Evolutionary conservation across 2,113 vertebrate genomes (phyloP), one percentile per base, ranked within the genome.

Genomic region (Callocephalon fimbriatum): DNA sequence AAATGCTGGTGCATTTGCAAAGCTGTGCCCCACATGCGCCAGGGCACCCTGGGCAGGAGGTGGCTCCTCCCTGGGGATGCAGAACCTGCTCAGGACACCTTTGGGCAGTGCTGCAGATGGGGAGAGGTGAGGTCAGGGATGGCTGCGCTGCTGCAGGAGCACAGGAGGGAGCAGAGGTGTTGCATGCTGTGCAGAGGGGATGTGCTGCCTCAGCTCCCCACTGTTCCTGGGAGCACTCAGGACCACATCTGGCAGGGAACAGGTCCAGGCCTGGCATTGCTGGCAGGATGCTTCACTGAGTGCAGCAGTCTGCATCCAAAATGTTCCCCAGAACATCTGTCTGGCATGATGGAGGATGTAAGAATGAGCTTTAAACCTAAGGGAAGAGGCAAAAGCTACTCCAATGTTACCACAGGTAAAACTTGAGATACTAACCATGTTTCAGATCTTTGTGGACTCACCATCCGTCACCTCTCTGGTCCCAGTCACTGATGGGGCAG

Each of bases 1-100:
- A 95, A 96, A 97, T 82, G 63, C 63, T 62, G 58, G 25, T 68
- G 61, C 63, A 13, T 92, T 93, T 90, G 81, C 76, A 95, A 91
- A 91, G 90, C 91, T 96, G 86, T 21, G 63, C 19, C 94, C 91
- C 78, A 90, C 76, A 79, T 92, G 94, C 72, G 77, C 62, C 50
- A 38, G 75, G 32, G 63, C 47, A 75, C 56, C 48, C 56, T 70
- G 58, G 62, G 29, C 53, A 74, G 53, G 86, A 18, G 68, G 51
- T 27, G 79, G 44, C 18, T 86, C 65, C 44, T 16, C 83, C 31
- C 42, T 66, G 50, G 56, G 45, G 83, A 29, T 42, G 54, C 22
- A 74, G 63, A 88, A 94, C 79, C 94, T 94, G 53, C 71, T 65
- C 21, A 63, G 88, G 54, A 88, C 90, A 76, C 48, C 76, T 96